Percentiles rank a stretch among this genome's conserved stretches.
Conservation (phyloP, 2,797 vertebrate genomes). For the Poeciliopsis gracilis region DNA sequence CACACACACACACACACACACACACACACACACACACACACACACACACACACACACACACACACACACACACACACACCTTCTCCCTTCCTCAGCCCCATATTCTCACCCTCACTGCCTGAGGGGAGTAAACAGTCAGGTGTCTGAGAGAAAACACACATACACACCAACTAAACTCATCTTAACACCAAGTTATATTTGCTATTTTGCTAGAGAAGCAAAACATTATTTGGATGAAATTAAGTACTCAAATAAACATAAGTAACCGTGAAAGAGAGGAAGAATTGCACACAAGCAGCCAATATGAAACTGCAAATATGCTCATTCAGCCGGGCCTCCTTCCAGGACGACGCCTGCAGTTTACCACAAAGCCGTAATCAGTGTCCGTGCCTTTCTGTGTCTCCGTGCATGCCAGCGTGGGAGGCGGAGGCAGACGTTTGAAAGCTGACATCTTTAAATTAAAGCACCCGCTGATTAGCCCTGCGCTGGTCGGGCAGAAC, state of each 20-base stretch:
- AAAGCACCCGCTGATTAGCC: slow-evolving; percentile 76
- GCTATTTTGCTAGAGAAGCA: not conserved
- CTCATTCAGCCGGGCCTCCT: slow-evolving; percentile 26
- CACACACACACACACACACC: slow-evolving; percentile 18
- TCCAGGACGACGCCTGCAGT: slow-evolving; percentile 41
- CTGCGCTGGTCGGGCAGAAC: slow-evolving; percentile 67
- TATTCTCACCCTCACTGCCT: slow-evolving; percentile 50
- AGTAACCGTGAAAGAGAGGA: not conserved
- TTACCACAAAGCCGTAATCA: slow-evolving; percentile 63
- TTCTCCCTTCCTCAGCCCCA: slow-evolving; percentile 31
- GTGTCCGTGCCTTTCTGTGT: slow-evolving; percentile 20
- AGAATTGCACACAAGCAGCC: slow-evolving; percentile 12
- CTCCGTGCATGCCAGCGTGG: slow-evolving; percentile 52
- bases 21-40: slow-evolving; percentile 24
- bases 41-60: slow-evolving; percentile 17
- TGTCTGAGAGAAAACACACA: slow-evolving; percentile 40
- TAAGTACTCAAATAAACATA: not conserved
- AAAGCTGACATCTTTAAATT: slow-evolving; percentile 81
- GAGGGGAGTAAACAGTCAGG: slow-evolving; percentile 48
- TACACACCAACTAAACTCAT: slow-evolving; percentile 25
- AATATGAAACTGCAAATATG: slow-evolving; percentile 22
- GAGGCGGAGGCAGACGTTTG: slow-evolving; percentile 64
- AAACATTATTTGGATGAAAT: not conserved
- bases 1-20: slow-evolving; percentile 17
- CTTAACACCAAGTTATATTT: slow-evolving; percentile 5